Conservation (phyloP, 1,140 invertebrate genomes). For the Drosophila orena region DNA sequence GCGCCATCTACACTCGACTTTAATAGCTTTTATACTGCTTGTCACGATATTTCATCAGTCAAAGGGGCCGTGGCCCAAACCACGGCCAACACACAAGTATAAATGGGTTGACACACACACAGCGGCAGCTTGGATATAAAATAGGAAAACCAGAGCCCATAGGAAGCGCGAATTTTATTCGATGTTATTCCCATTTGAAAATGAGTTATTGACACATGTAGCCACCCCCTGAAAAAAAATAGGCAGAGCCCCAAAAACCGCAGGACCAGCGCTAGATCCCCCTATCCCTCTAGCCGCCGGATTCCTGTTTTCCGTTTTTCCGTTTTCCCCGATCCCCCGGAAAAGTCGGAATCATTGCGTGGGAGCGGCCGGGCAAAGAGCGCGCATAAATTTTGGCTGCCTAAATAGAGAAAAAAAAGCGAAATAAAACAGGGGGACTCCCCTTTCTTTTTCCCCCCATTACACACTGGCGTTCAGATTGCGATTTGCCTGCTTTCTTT, state of each 20-base stretch:
- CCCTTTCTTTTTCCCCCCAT: slow-evolving; percentile 56
- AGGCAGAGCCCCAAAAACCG: slow-evolving; percentile 38
- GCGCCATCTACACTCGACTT: slow-evolving; percentile 81
- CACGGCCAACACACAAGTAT: slow-evolving; percentile 29
- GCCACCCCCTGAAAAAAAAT: slow-evolving; percentile 56
- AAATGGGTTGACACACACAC: slow-evolving; percentile 70
- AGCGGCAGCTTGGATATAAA: slow-evolving; percentile 19
- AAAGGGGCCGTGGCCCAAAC: slow-evolving; percentile 38
- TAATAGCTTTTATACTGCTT: slow-evolving; percentile 83
- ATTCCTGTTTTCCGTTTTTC: neutral
- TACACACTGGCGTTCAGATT: slow-evolving; percentile 66
- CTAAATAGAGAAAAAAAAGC: slow-evolving; percentile 43
- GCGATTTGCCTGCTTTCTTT: slow-evolving; percentile 75
- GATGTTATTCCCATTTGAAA: slow-evolving; percentile 82
- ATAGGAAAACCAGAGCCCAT: neutral
- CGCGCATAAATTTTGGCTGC: slow-evolving; percentile 75
- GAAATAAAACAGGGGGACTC: slow-evolving; percentile 21
- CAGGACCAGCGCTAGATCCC: slow-evolving; percentile 29
- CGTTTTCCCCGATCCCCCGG: slow-evolving; percentile 1
- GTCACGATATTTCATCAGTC: slow-evolving; percentile 85
- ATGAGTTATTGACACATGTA: slow-evolving; percentile 77
- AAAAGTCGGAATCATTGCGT: slow-evolving; percentile 44
- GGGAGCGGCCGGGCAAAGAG: slow-evolving; percentile 61
- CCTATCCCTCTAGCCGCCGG: neutral
- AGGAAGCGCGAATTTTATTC: slow-evolving; percentile 78